Percentiles rank a stretch among this genome's conserved stretches.
Evolutionary conservation across 30 jellyfish, hydroid and myxozoan species (phyloP).

Genomic region (Turritopsis rubra): DNA sequence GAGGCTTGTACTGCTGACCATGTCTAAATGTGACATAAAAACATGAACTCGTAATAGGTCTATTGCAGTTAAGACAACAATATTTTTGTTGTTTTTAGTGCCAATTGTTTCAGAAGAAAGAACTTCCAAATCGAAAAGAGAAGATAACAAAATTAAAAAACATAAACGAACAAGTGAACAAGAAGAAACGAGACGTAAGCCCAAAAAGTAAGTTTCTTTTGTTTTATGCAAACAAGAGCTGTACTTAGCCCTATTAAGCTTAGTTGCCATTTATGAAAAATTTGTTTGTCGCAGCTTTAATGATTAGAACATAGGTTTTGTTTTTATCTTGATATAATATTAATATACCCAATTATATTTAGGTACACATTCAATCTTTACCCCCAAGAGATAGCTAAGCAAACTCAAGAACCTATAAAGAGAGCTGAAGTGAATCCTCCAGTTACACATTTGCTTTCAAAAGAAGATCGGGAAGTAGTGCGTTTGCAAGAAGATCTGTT

Average conservation of each 20-base stretch:
- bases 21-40: no score
- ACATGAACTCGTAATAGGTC: no score
- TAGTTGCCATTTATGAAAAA: no score
- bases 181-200: neutral
- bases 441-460: neutral
- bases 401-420: neutral
- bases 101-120: neutral
- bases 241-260: no score
- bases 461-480: conserved; percentile 52
- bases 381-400: neutral
- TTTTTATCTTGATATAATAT: no score
- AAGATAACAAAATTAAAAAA: neutral
- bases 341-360: no score
- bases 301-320: no score
- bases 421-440: neutral
- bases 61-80: no score
- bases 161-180: neutral
- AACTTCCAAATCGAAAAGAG: neutral
- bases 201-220: neutral
- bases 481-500: conserved; percentile 62
- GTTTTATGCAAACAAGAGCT: no score
- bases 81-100: neutral
- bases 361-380: neutral
- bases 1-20: no score
- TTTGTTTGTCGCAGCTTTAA: no score